Conservation (phyloP, 2,797 vertebrate species). For the Pyrocephalus nanus region DNA sequence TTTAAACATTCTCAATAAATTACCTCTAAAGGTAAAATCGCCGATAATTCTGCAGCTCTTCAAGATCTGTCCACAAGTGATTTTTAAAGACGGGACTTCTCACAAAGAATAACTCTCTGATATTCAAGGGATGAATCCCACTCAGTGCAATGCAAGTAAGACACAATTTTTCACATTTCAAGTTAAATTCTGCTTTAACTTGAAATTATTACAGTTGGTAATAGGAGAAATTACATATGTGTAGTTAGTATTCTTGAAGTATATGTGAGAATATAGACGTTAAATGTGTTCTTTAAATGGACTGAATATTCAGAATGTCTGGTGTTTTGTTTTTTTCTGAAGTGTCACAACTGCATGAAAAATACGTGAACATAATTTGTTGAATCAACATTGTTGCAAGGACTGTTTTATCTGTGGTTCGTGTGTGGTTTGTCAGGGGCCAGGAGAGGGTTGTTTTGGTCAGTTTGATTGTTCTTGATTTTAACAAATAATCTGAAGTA, state of each 20-base stretch:
- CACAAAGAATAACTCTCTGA: not conserved
- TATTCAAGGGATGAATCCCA: not conserved
- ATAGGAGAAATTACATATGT: not conserved
- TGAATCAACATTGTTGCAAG: not conserved
- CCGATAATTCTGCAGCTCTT: not conserved
- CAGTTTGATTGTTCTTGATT: not conserved
- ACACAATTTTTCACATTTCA: not conserved
- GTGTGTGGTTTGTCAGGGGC: not conserved
- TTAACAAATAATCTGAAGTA: not conserved
- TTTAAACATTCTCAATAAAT: not conserved
- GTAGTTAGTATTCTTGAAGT: not conserved
- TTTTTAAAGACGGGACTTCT: not conserved
- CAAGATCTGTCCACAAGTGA: not conserved
- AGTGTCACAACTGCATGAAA: not conserved
- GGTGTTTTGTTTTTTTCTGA: not conserved
- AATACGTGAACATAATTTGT: not conserved
- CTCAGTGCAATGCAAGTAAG: not conserved
- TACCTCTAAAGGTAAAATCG: not conserved
- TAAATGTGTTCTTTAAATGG: not conserved
- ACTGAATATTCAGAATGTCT: not conserved
- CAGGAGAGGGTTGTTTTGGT: not conserved
- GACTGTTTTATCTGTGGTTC: not conserved
- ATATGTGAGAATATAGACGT: not conserved
- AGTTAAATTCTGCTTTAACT: not conserved
- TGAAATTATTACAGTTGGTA: not conserved